A percentile compares a stretch with the other conserved stretches of the same genome.
phyloP scores from a whole-genome alignment of 2,888 invertebrate species.

The Platerodrilus igneus region DNA sequence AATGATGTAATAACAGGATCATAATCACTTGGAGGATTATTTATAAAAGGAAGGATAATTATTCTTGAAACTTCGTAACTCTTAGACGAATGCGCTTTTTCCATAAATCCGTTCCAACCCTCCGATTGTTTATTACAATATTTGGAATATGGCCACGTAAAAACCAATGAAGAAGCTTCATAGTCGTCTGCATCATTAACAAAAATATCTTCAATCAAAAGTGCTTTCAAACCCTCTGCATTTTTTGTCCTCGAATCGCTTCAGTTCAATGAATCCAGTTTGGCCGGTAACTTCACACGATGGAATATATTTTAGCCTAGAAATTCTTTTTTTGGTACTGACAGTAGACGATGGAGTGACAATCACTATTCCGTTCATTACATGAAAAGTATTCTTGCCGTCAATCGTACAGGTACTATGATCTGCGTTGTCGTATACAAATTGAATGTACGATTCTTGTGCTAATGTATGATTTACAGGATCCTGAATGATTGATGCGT shows the following conservation, averaged over 20 bases:
- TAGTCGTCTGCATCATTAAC: conserved; percentile 25
- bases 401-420: conserved; percentile 33
- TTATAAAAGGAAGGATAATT: conserved; percentile 34
- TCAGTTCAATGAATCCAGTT: conserved; percentile 28
- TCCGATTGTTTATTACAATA: conserved; percentile 24
- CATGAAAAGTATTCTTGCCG: conserved; percentile 33
- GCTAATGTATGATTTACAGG: conserved; percentile 12
- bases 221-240: conserved; percentile 26
- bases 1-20: conserved; percentile 34
- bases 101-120: conserved; percentile 34
- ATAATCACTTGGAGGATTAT: conserved; percentile 32
- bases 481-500: conserved; percentile 29
- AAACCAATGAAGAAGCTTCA: conserved; percentile 30
- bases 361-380: conserved; percentile 33
- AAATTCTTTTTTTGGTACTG: conserved; percentile 15
- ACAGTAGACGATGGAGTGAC: conserved; percentile 27
- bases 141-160: conserved; percentile 31
- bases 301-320: conserved; percentile 29
- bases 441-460: conserved; percentile 25
- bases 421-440: conserved; percentile 37
- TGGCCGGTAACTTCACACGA: conserved; percentile 27
- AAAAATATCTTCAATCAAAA: conserved; percentile 29
- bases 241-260: conserved; percentile 30
- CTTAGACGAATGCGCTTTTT: conserved; percentile 21
- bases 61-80: conserved; percentile 29